Evolutionary conservation across 2,113 vertebrate genomes (phyloP), one percentile per base, ranked within the genome.

Genomic region (Myxocyprinus asiaticus): DNA sequence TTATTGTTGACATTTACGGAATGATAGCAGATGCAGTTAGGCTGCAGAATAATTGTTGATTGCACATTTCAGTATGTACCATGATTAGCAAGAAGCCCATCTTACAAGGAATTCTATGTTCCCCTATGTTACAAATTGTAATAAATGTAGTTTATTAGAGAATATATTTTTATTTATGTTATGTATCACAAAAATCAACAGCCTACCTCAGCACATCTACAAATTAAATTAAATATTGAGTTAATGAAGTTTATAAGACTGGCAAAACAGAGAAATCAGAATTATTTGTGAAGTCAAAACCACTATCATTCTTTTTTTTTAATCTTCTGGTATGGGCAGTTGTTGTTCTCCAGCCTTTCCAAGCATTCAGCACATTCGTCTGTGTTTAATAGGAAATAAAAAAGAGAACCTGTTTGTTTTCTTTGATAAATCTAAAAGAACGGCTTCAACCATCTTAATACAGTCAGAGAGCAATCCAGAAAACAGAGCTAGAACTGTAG

Each of bases 331-430:
- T 62, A 62, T 62, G 59, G 59, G 3, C 17, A 62, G 59, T 22
- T 62, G 59, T 62, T 62, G 17, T 62, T 62, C 59, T 62, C 15
- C 59, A 62, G 59, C 59, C 15, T 15, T 33, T 62, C 59, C 59
- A 62, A 5, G 59, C 59, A 62, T 33, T 62, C 59, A 10, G 59
- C 15, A 33, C 59, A 62, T 33, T 33, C 9, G 3, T 62, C 59
- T 62, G 59, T 62, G 22, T 62, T 22, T 33, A 62, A 62, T 33
- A 62, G 15, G 59, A 9, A 61, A 62, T 9, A 22, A 62, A 22
- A 7, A 62, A 7, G 14, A 58, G 22, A 33, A 3, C 22, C 1
- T 33, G 3, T 33, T 33, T 33, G 22, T 33, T 33, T 33, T 33
- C 1, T 33, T 33, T 33, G n/a, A n/a, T n/a, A n/a, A 58, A 58